Base-by-base conservation (phyloP, 2,888 invertebrate species). In the Lingula anatina region DNA sequence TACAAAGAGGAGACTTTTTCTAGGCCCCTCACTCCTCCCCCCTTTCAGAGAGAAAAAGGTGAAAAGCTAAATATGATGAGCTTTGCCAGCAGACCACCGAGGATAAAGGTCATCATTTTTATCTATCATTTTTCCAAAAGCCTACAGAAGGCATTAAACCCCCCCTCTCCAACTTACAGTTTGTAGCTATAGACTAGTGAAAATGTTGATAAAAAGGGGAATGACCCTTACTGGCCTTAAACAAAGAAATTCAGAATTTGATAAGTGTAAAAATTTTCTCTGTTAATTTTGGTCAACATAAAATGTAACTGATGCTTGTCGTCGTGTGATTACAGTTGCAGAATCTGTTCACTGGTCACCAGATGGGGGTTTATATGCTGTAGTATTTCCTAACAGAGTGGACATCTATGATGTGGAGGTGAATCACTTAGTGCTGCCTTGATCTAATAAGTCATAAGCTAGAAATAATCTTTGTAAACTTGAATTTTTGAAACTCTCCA, bases 361-460 rank as follows among this genome's bases (percentile, higher is more conserved):
- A 3, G 82, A 82, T 62, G 93, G 90, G 21, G 82, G 84, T 36
- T 82, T 83, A 64, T 95, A 93, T 76, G 83, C 87, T 3, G 73
- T 94, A 45, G 83, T 84, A 24, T 86, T 87, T 37, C 84, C 85
- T 47, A 84, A 83, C 64, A 82, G 81, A 54, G 80, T 91, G 27
- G 88, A 90, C 76, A 80, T 95, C 23, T 93, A 91, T 83, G 85
- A 84, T 43, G 85, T 90, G 40, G 84, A 68, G 60, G 74, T 73
- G 58, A 12, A 31, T 3, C 2, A 36, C 25, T 44, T 2, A 2
- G 12, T 26, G 24, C 24, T 23, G 12, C 28, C 9, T 18, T 23
- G 23, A 24, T 25, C n/a, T 15, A 35, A 31, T 21, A 18, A 9
- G n/a, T 40, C 2, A 23, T 21, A 39, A 26, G 9, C 23, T 31